phyloP scores from a whole-genome alignment of 1,140 invertebrate genomes.

The Bombyx mandarina region DNA sequence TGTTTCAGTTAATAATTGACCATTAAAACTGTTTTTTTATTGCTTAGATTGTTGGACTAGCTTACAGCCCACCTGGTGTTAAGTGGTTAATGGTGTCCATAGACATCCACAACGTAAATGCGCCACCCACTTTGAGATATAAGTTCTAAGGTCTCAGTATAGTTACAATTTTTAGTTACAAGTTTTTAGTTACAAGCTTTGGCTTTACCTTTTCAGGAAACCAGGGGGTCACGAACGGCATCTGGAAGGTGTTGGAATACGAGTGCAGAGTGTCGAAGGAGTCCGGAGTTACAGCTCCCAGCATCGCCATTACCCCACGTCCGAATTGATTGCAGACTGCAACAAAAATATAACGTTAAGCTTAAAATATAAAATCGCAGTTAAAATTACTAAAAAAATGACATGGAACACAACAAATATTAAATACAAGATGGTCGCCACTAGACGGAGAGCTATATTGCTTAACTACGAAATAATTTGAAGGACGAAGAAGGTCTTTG shows the following conservation, averaged over 20 bases:
- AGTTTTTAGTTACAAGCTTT: too few species aligned
- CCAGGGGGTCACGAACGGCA: constrained; percentile 95
- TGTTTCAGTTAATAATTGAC: too few species aligned
- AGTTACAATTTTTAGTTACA: too few species aligned
- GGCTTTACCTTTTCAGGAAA: constrained; percentile 87
- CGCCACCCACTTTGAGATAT: too few species aligned
- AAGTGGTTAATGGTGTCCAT: too few species aligned
- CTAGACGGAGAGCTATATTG: background rate
- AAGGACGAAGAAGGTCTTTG: too few species aligned
- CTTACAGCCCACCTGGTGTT: too few species aligned
- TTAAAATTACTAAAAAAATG: background rate
- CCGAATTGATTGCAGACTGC: constrained; percentile 94
- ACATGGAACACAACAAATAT: background rate
- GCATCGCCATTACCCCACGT: constrained; percentile 89
- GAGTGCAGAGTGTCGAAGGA: constrained; percentile 95
- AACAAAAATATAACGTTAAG: constrained; percentile 46
- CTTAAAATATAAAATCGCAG: background rate
- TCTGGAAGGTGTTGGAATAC: constrained; percentile 95
- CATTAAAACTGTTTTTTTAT: too few species aligned
- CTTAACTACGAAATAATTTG: background rate
- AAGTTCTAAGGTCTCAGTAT: too few species aligned
- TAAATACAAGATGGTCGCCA: background rate
- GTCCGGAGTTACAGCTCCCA: constrained; percentile 91
- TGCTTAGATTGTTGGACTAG: too few species aligned
- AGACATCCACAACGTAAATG: too few species aligned